Conservation (phyloP, 2,797 vertebrate species). For the Calcarius lapponicus region DNA sequence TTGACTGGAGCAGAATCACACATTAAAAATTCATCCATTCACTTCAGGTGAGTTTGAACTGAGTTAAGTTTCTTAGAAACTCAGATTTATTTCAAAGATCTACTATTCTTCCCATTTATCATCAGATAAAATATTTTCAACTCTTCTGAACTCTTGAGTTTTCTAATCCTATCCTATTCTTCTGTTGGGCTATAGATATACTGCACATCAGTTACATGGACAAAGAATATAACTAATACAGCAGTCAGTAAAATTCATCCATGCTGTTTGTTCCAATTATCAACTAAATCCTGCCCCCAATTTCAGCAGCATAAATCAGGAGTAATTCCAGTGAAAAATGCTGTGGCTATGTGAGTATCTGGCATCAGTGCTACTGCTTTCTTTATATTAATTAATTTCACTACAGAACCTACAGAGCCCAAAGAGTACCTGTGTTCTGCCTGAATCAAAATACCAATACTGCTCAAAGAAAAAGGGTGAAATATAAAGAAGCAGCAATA, state of each 20-base stretch:
- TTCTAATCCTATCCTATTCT: not conserved
- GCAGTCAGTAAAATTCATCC: not conserved
- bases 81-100: not conserved
- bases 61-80: not conserved
- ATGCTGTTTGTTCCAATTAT: not conserved
- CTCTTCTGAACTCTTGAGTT: not conserved
- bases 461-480: not conserved
- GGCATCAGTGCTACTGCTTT: not conserved
- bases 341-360: not conserved
- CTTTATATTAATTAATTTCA: not conserved
- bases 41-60: not conserved
- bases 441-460: not conserved
- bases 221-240: not conserved
- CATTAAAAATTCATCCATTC: not conserved
- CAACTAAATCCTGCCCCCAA: not conserved
- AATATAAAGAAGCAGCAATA: not conserved
- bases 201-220: not conserved
- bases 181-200: not conserved
- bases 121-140: not conserved
- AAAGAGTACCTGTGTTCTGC: not conserved
- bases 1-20: not conserved
- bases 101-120: not conserved
- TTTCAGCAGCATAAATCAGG: not conserved
- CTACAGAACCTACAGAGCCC: not conserved
- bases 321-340: not conserved